Base-by-base conservation (phyloP, 2,888 invertebrate species). In the Chrysina gloriosa region DNA sequence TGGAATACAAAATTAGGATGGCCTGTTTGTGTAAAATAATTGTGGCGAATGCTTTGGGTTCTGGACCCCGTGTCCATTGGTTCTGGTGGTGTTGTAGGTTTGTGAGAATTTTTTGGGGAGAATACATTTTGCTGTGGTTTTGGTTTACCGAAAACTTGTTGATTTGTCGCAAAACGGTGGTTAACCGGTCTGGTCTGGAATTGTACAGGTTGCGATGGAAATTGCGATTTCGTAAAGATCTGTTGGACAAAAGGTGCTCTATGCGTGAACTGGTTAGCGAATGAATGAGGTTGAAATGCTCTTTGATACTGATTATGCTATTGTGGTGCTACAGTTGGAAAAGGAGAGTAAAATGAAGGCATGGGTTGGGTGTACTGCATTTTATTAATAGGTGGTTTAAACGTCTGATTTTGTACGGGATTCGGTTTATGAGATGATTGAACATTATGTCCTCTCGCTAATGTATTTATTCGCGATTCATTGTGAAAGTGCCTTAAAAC, bases 21-120 rank as follows among this genome's bases (percentile, higher is more conserved):
- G 14, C 52, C 52, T 11, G 25, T 52, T 52, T 3, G n/a, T 27
- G 1, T n/a, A 14, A 52, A 23, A 23, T 7, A 29, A 5, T 52
- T 52, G 5, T 7, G 23, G n/a, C 29, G 2, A 9, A 47, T 47
- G 6, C 16, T 47, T 11, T 27, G 25, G 27, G 5, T 52, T 23
- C 52, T 25, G 14, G 52, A 52, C 6, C 27, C n/a, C 19, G 54
- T 54, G 31, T 31, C 34, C 52, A 52, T 34, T n/a, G 54, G 54
- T 56, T 56, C 31, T 9, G 31, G 9, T n/a, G 31, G 56, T 11
- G 11, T 19, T 29, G 31, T 31, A 1, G 56, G 56, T 31, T 56
- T 56, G 2, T 27, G 29, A 6, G 34, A 56, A 29, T 56, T 56
- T 14, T 29, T 56, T 0, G 31, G 14, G 11, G 34, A 1, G 16